Conservation (phyloP, 2,797 vertebrate species). For the Trichosurus vulpecula region DNA sequence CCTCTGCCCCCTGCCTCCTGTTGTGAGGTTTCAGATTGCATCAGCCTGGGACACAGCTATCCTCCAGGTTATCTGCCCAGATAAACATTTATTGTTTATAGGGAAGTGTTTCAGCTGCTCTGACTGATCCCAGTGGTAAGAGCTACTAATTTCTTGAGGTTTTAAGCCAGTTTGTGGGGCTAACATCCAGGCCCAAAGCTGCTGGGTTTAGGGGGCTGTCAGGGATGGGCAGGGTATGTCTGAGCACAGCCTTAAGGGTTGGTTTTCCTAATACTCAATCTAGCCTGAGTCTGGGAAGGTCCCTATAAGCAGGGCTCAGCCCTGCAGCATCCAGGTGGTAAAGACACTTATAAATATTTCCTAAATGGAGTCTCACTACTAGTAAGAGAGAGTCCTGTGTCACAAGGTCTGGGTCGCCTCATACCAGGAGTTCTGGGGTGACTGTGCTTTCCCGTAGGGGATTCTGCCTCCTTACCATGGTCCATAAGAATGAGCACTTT, state of each 20-base stretch:
- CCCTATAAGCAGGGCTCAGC: slow-evolving; percentile 36
- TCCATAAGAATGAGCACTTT: not conserved
- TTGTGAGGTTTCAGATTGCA: slow-evolving; percentile 70
- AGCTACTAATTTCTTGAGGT: slow-evolving; percentile 55
- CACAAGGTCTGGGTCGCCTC: not conserved
- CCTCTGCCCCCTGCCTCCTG: slow-evolving; percentile 59
- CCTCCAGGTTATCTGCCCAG: slow-evolving; percentile 77
- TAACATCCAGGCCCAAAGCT: slow-evolving; percentile 63
- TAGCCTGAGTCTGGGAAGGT: slow-evolving; percentile 44
- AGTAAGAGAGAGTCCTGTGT: slow-evolving; percentile 11
- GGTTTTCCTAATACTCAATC: slow-evolving; percentile 8
- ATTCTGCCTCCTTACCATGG: not conserved
- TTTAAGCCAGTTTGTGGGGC: slow-evolving; percentile 58
- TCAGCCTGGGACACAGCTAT: slow-evolving; percentile 62
- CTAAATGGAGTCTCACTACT: slow-evolving; percentile 22
- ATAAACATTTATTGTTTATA: slow-evolving; percentile 76
- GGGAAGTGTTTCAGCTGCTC: slow-evolving; percentile 72
- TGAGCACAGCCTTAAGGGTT: slow-evolving; percentile 30
- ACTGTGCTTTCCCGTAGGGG: not conserved
- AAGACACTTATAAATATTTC: slow-evolving; percentile 54
- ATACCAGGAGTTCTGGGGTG: not conserved
- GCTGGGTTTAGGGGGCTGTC: slow-evolving; percentile 31
- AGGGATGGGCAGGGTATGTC: not conserved
- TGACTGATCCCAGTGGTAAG: slow-evolving; percentile 64
- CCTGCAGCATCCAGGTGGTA: slow-evolving; percentile 9